Base-by-base conservation (phyloP, 2,888 invertebrate genomes). In the Galeruca laticollis region DNA sequence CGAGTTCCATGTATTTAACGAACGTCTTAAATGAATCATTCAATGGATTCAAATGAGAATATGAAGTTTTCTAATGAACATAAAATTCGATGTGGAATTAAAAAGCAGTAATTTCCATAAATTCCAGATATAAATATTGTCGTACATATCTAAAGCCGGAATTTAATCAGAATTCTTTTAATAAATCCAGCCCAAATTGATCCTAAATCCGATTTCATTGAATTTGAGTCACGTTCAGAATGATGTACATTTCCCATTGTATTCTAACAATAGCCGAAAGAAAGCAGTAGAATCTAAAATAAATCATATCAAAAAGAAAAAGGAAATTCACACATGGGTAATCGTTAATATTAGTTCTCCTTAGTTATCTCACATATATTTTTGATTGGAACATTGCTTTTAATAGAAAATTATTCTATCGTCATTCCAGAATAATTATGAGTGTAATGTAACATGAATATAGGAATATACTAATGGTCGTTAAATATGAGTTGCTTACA, bases 211-310 rank as follows among this genome's bases (percentile, higher is more conserved):
- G 35, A 65, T 69, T 66, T 72, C 64, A 61, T 72, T 70, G 72
- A 71, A 75, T 75, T 72, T 75, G 60, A 73, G 71, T 73, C 75
- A 72, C 75, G 77, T 77, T 73, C 71, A 71, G 75, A 72, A 71
- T 77, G 73, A 75, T 75, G 72, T 72, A 77, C 71, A 74, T 65
- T 74, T 73, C 72, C 70, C 72, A 75, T 74, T 31, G 71, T 74
- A 60, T 71, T 68, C 67, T 54, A 68, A 72, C 74, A 74, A 72
- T 69, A 69, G 54, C 68, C 49, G 70, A 73, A 76, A 70, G 74
- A 72, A 73, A 71, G 74, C 71, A 47, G 74, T 69, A 71, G 70
- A 74, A 76, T 47, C 75, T 68, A 70, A 69, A 74, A 70, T 74
- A 70, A 72, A 73, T 76, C 73, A 72, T 71, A 69, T 68, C 73